Conservation (phyloP, 2,113 vertebrate species). For the Eulacestoma nigropectus region DNA sequence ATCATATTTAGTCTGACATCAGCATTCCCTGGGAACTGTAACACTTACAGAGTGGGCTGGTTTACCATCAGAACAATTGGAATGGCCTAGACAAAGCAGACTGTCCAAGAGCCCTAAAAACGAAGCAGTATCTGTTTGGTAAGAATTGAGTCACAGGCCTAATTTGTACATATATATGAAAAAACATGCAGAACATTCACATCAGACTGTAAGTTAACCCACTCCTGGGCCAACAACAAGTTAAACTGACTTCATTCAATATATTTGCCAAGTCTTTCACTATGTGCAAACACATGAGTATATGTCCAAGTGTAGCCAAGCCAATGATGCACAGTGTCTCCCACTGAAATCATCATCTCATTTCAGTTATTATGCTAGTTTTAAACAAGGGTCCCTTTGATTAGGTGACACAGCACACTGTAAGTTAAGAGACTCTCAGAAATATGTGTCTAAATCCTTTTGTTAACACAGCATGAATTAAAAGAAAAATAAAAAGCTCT, state of each 20-base stretch:
- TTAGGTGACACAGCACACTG: not conserved
- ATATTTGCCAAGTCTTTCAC: not conserved
- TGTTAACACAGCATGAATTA: not conserved
- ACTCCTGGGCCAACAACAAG: not conserved
- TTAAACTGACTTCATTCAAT: not conserved
- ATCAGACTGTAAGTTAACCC: not conserved
- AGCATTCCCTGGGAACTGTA: not conserved
- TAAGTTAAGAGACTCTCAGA: not conserved
- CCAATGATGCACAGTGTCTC: not conserved
- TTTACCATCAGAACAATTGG: not conserved
- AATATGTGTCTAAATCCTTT: not conserved
- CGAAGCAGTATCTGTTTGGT: fast-evolving
- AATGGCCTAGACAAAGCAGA: not conserved
- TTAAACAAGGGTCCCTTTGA: not conserved
- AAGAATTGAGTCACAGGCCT: not conserved
- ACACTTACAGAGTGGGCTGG: not conserved
- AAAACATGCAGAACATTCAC: not conserved
- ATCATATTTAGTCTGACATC: not conserved
- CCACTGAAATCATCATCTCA: not conserved
- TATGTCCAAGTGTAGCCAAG: not conserved
- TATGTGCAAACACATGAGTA: not conserved
- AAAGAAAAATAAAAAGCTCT: not conserved
- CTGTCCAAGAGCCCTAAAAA: not conserved
- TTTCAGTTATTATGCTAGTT: not conserved
- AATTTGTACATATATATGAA: not conserved